Percentiles rank a stretch among this genome's conserved stretches.
Conservation (phyloP, 2,113 vertebrate genomes). For the Mystacornis crossleyi region DNA sequence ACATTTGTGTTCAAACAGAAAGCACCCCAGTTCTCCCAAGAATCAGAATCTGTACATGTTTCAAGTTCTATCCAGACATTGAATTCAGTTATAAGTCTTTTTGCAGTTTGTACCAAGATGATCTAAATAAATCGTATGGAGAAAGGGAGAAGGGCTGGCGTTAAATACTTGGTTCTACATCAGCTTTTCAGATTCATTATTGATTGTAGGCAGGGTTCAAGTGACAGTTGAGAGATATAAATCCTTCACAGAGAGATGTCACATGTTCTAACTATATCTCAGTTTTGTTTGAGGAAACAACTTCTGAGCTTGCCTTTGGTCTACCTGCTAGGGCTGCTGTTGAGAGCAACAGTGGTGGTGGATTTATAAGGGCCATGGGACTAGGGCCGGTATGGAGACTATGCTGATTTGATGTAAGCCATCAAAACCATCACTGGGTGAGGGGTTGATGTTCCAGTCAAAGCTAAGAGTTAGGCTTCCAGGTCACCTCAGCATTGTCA, state of each 20-base stretch:
- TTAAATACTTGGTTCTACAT: background rate
- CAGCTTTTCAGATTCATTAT: background rate
- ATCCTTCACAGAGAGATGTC: background rate
- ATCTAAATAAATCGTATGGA: background rate
- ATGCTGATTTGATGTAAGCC: too few species aligned
- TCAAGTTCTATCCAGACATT: background rate
- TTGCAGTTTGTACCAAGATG: background rate
- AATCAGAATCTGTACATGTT: rapidly evolving
- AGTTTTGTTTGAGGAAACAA: background rate
- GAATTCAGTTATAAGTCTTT: background rate
- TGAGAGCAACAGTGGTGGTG: background rate
- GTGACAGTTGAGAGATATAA: background rate
- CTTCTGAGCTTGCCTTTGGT: background rate
- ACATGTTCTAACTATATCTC: background rate
- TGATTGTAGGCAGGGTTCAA: background rate
- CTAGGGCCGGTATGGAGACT: background rate
- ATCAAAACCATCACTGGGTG: background rate
- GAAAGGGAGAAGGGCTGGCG: background rate
- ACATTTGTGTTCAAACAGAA: background rate
- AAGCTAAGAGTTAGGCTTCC: background rate
- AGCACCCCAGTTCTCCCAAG: background rate
- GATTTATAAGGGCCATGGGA: background rate
- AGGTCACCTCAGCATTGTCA: rapidly evolving
- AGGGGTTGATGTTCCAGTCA: background rate
- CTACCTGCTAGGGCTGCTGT: background rate